A percentile compares a stretch with the other conserved stretches of the same genome.
Evolutionary conservation across 2,888 invertebrate genomes (phyloP).

Genomic region (Lithophane leautieri): DNA sequence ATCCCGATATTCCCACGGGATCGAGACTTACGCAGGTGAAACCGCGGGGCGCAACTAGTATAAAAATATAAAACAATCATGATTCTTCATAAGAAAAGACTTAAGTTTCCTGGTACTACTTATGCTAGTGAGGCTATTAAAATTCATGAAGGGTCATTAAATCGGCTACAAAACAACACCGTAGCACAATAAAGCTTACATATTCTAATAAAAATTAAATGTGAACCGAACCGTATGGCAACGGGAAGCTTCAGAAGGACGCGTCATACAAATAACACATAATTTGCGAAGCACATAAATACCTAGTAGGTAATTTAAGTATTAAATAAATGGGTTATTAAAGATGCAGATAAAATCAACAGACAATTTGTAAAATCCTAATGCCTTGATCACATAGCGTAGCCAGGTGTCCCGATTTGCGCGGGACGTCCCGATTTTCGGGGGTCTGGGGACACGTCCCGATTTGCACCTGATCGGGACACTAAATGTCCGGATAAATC

Average conservation of each 20-base stretch:
- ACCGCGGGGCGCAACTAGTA: no score
- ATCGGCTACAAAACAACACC: slow-evolving; percentile 1
- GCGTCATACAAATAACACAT: slow-evolving; percentile 11
- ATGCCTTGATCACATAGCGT: neutral
- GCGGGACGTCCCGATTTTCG: no score
- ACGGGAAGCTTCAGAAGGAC: slow-evolving; percentile 33
- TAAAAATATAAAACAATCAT: neutral
- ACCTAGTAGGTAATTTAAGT: neutral
- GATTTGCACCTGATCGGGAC: no score
- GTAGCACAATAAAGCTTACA: slow-evolving; percentile 8
- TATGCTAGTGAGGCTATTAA: neutral
- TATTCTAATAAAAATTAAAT: slow-evolving; percentile 28
- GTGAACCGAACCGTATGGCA: slow-evolving; percentile 23
- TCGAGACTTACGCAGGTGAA: no score
- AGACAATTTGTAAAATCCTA: neutral
- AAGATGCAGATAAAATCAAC: slow-evolving; percentile 27
- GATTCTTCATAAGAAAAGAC: slow-evolving; percentile 8
- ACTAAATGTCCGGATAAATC: no score
- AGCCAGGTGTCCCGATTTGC: no score
- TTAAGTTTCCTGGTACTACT: no score
- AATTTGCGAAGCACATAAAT: slow-evolving; percentile 11
- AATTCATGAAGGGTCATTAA: slow-evolving; percentile 3
- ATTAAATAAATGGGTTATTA: neutral
- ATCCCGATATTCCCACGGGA: no score
- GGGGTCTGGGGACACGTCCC: no score